Evolutionary conservation across 1,140 invertebrate genomes (phyloP).

Genomic region (Diorhabda carinulata): DNA sequence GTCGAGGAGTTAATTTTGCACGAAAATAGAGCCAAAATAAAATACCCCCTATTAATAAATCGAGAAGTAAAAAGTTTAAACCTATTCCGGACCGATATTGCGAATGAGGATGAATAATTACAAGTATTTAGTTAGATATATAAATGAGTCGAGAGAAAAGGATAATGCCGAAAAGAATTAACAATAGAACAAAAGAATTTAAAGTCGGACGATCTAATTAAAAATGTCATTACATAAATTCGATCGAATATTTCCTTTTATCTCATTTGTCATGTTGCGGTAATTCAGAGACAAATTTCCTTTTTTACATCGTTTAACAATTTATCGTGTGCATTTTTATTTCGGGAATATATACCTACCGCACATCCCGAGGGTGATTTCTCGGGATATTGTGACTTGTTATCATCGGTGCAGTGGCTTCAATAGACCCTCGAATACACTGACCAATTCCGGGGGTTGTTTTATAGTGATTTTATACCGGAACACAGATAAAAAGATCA

Average conservation of each 20-base stretch:
- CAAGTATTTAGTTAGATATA: no score
- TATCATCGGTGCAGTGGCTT: slow-evolving; percentile 24
- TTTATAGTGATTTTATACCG: slow-evolving; percentile 33
- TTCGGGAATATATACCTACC: slow-evolving; percentile 8
- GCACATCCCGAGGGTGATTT: slow-evolving; percentile 28
- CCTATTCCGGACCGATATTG: no score
- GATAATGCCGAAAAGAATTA: no score
- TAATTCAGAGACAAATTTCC: slow-evolving; percentile 29
- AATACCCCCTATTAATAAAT: no score
- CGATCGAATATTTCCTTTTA: neutral
- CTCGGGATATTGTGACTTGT: slow-evolving; percentile 27
- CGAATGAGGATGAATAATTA: no score
- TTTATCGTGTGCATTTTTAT: slow-evolving; percentile 34
- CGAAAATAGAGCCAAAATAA: no score
- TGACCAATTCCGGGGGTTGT: slow-evolving; percentile 30
- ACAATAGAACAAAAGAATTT: neutral
- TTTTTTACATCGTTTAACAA: slow-evolving; percentile 36
- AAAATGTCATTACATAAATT: neutral
- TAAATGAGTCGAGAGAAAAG: no score
- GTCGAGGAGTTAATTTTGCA: neutral
- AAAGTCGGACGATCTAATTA: neutral
- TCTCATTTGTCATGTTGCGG: slow-evolving; percentile 7
- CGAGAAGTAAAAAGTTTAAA: no score
- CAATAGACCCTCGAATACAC: slow-evolving; percentile 26
- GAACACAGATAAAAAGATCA: slow-evolving; percentile 31